phyloP scores from a whole-genome alignment of 2,888 invertebrate species.

The Machimus rusticus region DNA sequence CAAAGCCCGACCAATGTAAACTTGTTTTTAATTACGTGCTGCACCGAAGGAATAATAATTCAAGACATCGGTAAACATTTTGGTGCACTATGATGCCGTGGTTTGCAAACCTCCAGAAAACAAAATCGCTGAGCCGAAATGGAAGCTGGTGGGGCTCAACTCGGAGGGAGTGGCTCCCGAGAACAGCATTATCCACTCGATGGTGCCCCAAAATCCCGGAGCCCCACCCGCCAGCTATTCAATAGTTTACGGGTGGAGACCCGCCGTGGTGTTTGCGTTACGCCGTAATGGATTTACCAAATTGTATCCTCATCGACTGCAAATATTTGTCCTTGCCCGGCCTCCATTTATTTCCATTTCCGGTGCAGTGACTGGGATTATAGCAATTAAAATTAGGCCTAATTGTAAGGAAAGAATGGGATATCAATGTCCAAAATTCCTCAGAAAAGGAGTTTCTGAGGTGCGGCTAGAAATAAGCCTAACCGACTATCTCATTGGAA shows the following conservation, averaged over 20 bases:
- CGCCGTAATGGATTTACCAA: conserved; percentile 12
- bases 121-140: background rate
- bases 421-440: background rate
- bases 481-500: background rate
- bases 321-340: conserved; percentile 5
- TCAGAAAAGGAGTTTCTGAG: background rate
- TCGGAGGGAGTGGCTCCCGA: background rate
- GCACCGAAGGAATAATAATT: background rate
- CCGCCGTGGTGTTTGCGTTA: conserved; percentile 10
- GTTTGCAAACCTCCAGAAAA: background rate
- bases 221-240: background rate
- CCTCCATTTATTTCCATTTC: background rate
- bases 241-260: background rate
- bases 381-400: background rate
- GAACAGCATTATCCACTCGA: conserved; percentile 4
- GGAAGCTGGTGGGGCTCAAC: background rate
- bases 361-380: background rate
- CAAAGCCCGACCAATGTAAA: background rate
- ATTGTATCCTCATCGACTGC: background rate
- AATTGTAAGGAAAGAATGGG: background rate
- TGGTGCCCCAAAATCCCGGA: background rate
- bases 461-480: background rate
- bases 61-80: background rate
- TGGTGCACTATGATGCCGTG: background rate
- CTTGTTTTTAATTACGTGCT: conserved; percentile 8